Conservation (phyloP, 2,888 invertebrate genomes). For the Eupithecia exiguata region DNA sequence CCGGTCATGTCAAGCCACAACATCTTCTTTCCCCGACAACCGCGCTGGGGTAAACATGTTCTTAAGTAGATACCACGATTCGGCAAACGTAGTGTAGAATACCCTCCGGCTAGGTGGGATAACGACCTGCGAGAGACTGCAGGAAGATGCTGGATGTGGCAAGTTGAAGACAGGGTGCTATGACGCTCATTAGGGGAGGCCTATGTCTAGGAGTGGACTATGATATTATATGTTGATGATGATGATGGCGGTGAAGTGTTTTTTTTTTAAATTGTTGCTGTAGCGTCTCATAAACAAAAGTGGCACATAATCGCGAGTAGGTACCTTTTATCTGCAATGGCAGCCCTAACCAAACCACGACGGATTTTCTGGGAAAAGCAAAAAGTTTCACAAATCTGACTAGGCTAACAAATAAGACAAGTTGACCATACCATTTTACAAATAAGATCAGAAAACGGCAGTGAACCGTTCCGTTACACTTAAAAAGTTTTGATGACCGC, state of each 20-base stretch:
- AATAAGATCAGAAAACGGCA: neutral
- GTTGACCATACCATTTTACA: neutral
- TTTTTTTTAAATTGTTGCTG: neutral
- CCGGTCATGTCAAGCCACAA: neutral
- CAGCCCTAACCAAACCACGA: too few relatives aligned
- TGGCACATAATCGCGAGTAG: neutral
- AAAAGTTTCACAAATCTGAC: too few relatives aligned
- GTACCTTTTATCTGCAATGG: too few relatives aligned
- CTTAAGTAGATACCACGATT: neutral
- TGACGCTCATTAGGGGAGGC: too few relatives aligned
- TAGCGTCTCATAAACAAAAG: neutral
- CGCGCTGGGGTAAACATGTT: neutral
- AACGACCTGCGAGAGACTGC: too few relatives aligned
- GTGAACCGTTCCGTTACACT: neutral
- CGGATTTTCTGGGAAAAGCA: too few relatives aligned
- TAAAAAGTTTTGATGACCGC: slow-evolving; percentile 16
- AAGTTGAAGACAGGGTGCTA: too few relatives aligned
- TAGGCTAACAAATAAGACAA: neutral
- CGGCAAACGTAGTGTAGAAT: neutral
- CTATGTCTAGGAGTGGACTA: too few relatives aligned
- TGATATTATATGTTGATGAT: too few relatives aligned
- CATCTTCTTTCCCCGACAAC: neutral
- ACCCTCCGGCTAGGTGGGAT: neutral
- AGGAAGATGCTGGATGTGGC: neutral
- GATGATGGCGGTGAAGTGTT: too few relatives aligned